Conservation (phyloP, 35 echinoderm and acorn worm genomes). For the Holothuria glaberrima region DNA sequence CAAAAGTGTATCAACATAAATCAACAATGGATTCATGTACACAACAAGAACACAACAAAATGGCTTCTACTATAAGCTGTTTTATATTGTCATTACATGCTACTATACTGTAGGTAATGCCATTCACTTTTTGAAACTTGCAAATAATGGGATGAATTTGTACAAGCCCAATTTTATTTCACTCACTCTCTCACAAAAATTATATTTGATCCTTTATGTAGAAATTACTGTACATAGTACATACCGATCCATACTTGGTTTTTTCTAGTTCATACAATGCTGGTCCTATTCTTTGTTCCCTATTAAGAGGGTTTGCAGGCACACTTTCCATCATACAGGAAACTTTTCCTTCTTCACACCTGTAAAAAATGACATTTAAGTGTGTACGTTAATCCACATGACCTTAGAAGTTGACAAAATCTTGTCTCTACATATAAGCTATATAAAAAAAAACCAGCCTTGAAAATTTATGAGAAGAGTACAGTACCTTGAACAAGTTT, state of each 20-base stretch:
- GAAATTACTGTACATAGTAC: neutral
- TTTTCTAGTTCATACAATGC: slow-evolving; percentile 33
- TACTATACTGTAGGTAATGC: neutral
- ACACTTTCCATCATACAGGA: neutral
- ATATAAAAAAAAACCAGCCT: no score
- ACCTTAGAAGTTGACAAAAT: no score
- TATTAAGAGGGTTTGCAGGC: neutral
- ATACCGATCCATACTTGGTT: slow-evolving; percentile 30
- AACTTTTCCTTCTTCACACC: no score
- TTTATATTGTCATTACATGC: neutral
- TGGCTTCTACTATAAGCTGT: no score
- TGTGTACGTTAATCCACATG: no score
- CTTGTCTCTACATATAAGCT: no score
- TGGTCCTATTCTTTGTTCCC: slow-evolving; percentile 22
- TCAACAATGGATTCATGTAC: no score
- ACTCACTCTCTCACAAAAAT: neutral
- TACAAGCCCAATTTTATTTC: neutral
- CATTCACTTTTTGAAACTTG: neutral
- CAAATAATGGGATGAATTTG: neutral
- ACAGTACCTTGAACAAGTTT: no score
- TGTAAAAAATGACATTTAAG: no score
- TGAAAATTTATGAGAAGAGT: no score
- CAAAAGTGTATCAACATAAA: no score
- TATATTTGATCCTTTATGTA: neutral
- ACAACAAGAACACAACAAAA: no score